Evolutionary conservation across 64 coral and sea anemone species (phyloP), one percentile per base, ranked within the genome.

Genomic region (Porites australiensis): DNA sequence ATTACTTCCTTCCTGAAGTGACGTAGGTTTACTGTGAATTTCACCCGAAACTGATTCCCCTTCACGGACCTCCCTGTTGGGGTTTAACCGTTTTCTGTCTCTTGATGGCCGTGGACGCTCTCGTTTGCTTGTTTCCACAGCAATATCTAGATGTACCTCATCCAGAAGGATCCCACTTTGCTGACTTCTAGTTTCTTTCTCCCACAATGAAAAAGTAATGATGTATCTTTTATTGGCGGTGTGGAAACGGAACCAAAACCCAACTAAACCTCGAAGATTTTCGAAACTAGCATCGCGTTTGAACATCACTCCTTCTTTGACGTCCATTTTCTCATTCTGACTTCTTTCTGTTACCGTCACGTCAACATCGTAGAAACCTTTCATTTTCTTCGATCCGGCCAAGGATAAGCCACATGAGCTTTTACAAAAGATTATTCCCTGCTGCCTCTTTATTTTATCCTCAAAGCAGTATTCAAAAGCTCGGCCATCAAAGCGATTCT

Each of bases 171-270:
- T 37, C 27, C 57, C 75, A 23, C 49, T 57, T 3, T 49, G 9
- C 75, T 55, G 50, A 49, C 45, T 46, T 8, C 19, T 51, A 2
- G 75, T 57, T 55, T 9, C 18, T 19, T 50, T 58, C 51, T 10
- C 21, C 75, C 75, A 78, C 10, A 78, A 27, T 1, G 75, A 78
- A 55, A 78, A 78, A 3, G 75, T 57, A n/a, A 78, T 20, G 19
- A 78, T 13, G 15, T 78, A 78, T 12, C 75, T 46, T 16, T 18
- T 57, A 19, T 54, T 78, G 47, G 13, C 5, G 15, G 50, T 78
- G 4, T 78, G 75, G 13, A 78, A 78, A 78, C 75, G 75, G 57
- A 50, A 78, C 75, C 75, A 78, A 20, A 22, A 78, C 2, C 75
- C 75, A 78, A 57, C 75, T 20, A 78, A 19, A 78, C 75, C 51